These are phyloP conservation scores for Serrognathus titanus DNA, from an alignment of 2,888 invertebrate species.

Conservation along the genomic window DNA sequence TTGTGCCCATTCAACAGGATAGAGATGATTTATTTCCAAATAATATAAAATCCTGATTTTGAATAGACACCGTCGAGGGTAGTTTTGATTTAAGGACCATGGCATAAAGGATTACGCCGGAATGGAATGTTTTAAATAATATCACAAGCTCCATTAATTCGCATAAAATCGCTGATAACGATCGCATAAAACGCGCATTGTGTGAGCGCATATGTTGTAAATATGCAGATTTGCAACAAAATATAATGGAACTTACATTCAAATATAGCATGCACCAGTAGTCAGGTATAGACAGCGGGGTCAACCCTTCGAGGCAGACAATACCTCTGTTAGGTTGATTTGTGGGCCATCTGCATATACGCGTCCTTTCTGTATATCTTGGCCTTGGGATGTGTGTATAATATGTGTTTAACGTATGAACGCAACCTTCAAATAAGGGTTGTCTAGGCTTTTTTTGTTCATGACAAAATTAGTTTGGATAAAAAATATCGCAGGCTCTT, in stretches of 20 bases:
- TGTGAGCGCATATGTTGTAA: slow-evolving; percentile 35
- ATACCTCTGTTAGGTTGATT: slow-evolving; percentile 41
- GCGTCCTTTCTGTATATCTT: slow-evolving; percentile 18
- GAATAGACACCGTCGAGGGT: slow-evolving; percentile 19
- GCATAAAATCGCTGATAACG: slow-evolving; percentile 39
- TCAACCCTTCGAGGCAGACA: slow-evolving; percentile 42
- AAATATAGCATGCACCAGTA: slow-evolving; percentile 46
- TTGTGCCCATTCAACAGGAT: not conserved
- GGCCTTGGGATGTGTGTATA: slow-evolving; percentile 18
- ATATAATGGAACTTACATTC: slow-evolving; percentile 40
- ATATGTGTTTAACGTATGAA: slow-evolving; percentile 16
- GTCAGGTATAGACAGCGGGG: slow-evolving; percentile 38
- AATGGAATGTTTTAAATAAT: slow-evolving; percentile 31
- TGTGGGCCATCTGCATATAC: slow-evolving; percentile 46
- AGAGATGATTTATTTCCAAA: slow-evolving; percentile 12
- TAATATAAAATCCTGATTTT: slow-evolving; percentile 14
- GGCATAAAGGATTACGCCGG: slow-evolving; percentile 18
- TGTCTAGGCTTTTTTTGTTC: slow-evolving; percentile 31
- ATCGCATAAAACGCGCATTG: slow-evolving; percentile 38
- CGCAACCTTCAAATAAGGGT: slow-evolving; percentile 24
- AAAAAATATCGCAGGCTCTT: not conserved
- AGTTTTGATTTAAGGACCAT: slow-evolving; percentile 32
- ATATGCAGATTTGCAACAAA: slow-evolving; percentile 43
- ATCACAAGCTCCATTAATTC: slow-evolving; percentile 50
- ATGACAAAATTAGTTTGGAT: slow-evolving; percentile 28